Percentiles rank a stretch among this genome's conserved stretches.
Evolutionary conservation across 2,797 vertebrate species (phyloP).

Genomic region (Acrossocheilus wenchowensis): DNA sequence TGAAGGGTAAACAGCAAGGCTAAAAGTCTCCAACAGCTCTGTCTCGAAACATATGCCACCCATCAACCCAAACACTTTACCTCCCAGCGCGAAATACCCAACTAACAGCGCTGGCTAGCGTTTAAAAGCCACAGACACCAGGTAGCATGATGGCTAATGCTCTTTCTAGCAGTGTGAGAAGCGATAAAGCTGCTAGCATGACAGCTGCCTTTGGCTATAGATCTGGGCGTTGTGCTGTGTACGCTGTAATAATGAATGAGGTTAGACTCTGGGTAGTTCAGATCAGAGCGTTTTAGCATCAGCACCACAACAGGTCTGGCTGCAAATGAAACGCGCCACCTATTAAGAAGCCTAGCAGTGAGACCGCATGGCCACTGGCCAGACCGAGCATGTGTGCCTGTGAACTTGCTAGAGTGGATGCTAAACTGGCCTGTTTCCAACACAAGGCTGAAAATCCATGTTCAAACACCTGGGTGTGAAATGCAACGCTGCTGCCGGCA

Average conservation of each 20-base stretch:
- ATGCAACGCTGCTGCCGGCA: neutral
- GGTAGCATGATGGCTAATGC: neutral
- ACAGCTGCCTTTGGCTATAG: slow-evolving; percentile 6
- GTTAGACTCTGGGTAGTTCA: neutral
- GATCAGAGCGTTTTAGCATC: neutral
- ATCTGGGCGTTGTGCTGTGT: neutral
- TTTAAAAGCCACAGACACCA: neutral
- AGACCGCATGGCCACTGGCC: neutral
- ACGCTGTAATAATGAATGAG: neutral
- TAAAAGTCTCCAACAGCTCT: slow-evolving; percentile 6
- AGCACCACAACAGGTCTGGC: neutral
- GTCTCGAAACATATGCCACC: slow-evolving; percentile 33
- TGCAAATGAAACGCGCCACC: slow-evolving; percentile 13
- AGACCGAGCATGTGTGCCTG: slow-evolving; percentile 25
- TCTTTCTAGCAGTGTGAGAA: slow-evolving; percentile 17
- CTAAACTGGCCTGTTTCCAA: slow-evolving; percentile 13
- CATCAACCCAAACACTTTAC: neutral
- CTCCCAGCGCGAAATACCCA: slow-evolving; percentile 13
- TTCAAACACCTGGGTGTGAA: slow-evolving; percentile 35
- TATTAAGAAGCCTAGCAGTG: neutral
- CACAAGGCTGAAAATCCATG: slow-evolving; percentile 12
- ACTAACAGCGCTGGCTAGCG: neutral
- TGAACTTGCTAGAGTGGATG: slow-evolving; percentile 1
- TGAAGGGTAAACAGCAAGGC: slow-evolving; percentile 12
- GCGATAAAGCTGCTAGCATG: slow-evolving; percentile 22